A percentile compares a stretch with the other conserved stretches of the same genome.
phyloP scores from a whole-genome alignment of 2,888 invertebrate genomes.

The Nomada goodeniana region DNA sequence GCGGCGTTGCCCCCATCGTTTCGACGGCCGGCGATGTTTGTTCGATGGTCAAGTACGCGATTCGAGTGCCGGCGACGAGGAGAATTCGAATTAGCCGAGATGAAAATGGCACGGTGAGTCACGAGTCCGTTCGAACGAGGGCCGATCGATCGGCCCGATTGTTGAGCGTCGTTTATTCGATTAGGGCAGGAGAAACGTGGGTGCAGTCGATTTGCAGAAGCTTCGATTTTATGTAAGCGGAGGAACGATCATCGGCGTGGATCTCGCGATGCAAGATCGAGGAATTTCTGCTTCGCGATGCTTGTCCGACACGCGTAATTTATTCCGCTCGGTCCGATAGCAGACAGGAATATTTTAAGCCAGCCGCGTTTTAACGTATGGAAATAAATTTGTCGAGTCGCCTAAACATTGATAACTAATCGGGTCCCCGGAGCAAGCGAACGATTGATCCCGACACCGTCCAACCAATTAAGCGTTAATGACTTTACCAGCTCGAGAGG shows the following conservation, averaged over 20 bases:
- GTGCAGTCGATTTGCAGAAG: background rate
- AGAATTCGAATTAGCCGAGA: slow-evolving; percentile 5
- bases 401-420: background rate
- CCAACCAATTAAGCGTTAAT: slow-evolving; percentile 8
- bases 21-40: slow-evolving; percentile 1
- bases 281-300: no score
- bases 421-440: background rate
- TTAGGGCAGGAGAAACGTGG: background rate
- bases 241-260: no score
- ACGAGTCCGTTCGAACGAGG: slow-evolving; percentile 18
- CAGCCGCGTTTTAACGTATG: background rate
- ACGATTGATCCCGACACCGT: background rate
- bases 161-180: background rate
- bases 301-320: no score
- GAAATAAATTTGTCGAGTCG: background rate
- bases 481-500: background rate
- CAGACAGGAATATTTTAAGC: no score
- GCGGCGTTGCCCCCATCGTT: slow-evolving; percentile 22
- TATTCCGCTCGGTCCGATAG: no score
- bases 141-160: slow-evolving; percentile 7
- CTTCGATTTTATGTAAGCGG: background rate
- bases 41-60: background rate
- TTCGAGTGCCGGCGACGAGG: slow-evolving; percentile 2
- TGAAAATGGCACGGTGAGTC: slow-evolving; percentile 19
- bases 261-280: no score